Percentiles rank a stretch among this genome's conserved stretches.
phyloP scores from a whole-genome alignment of 2,888 invertebrate species.

The Oxystoma pomonae region DNA sequence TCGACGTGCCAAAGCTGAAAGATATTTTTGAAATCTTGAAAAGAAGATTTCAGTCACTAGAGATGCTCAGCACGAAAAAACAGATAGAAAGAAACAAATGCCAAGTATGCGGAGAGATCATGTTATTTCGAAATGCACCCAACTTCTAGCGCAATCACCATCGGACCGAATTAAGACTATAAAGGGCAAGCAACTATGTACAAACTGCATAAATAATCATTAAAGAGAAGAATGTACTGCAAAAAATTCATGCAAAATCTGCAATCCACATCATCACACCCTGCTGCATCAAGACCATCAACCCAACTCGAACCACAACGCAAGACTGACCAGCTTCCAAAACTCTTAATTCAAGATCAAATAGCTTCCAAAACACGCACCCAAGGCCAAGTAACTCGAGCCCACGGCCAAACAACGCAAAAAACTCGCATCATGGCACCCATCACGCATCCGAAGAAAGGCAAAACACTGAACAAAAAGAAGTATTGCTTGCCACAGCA shows the following conservation, averaged over 20 bases:
- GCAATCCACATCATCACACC: neutral
- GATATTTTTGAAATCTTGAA: neutral
- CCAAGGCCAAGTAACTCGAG: neutral
- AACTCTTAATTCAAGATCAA: neutral
- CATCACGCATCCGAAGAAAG: neutral
- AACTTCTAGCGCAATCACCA: neutral
- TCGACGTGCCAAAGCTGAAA: neutral
- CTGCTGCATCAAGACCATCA: neutral
- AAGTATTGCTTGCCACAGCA: neutral
- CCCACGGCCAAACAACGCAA: neutral
- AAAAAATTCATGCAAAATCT: neutral
- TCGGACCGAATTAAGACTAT: neutral
- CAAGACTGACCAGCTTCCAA: neutral
- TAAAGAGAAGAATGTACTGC: neutral
- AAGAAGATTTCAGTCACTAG: neutral
- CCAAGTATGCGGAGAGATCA: neutral
- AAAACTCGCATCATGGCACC: neutral
- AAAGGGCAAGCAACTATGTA: neutral
- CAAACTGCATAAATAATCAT: neutral
- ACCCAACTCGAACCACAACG: neutral
- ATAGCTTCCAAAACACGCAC: neutral
- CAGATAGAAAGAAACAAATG: neutral
- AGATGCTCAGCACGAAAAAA: neutral
- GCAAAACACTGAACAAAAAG: neutral
- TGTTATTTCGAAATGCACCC: neutral